These are phyloP conservation scores for Rhea pennata DNA, from an alignment of 2,113 vertebrate genomes.

Conservation along the genomic window DNA sequence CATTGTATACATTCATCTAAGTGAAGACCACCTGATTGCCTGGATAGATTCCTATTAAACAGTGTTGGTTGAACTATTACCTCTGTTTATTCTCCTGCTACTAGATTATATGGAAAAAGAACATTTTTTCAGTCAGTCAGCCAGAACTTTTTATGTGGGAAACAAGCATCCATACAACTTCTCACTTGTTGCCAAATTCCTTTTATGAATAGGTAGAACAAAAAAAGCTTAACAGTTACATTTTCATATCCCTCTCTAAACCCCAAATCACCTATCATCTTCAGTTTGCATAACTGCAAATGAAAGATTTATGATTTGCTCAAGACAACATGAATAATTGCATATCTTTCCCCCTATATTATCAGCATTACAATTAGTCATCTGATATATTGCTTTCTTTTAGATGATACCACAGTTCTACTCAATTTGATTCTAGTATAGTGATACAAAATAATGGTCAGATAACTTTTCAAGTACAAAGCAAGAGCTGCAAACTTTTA, in stretches of 20 bases:
- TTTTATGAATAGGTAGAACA: background rate
- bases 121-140: background rate
- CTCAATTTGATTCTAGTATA: background rate
- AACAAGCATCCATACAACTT: background rate
- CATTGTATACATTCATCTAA: accelerated
- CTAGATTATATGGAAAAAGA: background rate
- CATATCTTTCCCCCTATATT: accelerated
- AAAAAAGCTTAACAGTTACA: background rate
- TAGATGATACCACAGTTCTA: background rate
- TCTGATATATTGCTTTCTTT: background rate
- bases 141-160: background rate
- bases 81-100: background rate
- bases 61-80: background rate
- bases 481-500: background rate
- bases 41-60: background rate
- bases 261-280: background rate
- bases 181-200: background rate
- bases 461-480: background rate
- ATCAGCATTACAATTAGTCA: background rate
- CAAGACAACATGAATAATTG: background rate
- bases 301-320: background rate
- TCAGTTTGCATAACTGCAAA: background rate
- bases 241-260: background rate
- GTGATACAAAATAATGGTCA: background rate
- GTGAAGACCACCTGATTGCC: background rate